Base-by-base conservation (phyloP, 2,888 invertebrate species). In the Athrips mouffetella region DNA sequence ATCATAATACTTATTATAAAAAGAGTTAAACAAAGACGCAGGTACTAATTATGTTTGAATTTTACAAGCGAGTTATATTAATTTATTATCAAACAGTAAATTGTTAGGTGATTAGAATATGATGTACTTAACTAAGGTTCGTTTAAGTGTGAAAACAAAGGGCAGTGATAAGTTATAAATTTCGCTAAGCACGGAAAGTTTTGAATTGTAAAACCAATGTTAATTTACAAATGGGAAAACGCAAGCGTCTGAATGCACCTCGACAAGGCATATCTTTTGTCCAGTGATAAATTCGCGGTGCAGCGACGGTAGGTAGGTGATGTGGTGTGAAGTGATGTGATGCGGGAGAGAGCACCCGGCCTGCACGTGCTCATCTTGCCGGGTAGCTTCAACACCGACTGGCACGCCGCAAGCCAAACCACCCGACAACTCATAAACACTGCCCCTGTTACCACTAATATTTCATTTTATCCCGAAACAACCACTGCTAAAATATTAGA, bases 261-360 rank as follows among this genome's bases (percentile, higher is more conserved):
- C 49, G 18, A 37, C 7, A 11, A 21, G 58, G 60, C 59, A 54
- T 49, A 61, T 60, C 63, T 58, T 67, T 68, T 61, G 63, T 60
- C 55, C 61, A 64, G 61, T 75, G 70, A 67, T 76, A 73, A 75
- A 74, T 73, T 75, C 76, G 76, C 74, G 60, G 52, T 70, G 73
- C 69, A 70, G 60, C 45, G 45, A 20, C 27, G 25, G 3, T 8
- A 2, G 60, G 58, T 55, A n/a, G n/a, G n/a, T n/a, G n/a, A n/a
- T n/a, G n/a, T n/a, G n/a, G n/a, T n/a, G n/a, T n/a, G 63, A 27
- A 7, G 52, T 52, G 59, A 54, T 57, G 52, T 53, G 58, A 62
- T 61, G 61, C 57, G 49, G 60, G 57, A 58, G 11, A 63, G 61
- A 67, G 64, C 76, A 71, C 65, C 62, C 59, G 58, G 52, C 55